These are phyloP conservation scores for Pachycephala philippinensis DNA, from an alignment of 2,113 vertebrate genomes.

Conservation along the genomic window DNA sequence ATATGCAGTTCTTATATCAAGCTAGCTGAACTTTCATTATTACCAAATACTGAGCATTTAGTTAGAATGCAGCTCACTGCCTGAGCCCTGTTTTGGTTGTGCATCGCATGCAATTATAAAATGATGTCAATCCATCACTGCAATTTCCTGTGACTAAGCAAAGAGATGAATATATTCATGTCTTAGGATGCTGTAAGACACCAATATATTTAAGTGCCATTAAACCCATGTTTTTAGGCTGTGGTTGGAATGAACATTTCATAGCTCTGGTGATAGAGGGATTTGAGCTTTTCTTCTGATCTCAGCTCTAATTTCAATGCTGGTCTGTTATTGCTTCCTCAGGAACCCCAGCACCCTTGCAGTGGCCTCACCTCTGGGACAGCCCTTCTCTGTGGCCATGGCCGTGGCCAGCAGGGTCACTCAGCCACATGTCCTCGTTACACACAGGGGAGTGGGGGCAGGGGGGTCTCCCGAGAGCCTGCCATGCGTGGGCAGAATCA, in stretches of 20 bases:
- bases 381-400: neutral
- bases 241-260: neutral
- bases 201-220: neutral
- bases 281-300: neutral
- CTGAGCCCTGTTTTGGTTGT: neutral
- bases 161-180: neutral
- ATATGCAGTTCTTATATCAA: neutral
- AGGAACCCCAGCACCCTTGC: neutral
- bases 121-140: constrained; percentile 8
- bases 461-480: neutral
- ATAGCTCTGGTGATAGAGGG: neutral
- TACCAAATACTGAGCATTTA: neutral
- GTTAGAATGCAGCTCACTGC: neutral
- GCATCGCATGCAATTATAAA: neutral
- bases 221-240: neutral
- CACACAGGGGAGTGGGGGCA: accelerated
- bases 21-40: neutral
- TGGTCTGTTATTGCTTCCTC: neutral
- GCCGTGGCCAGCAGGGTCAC: neutral
- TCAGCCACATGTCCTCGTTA: accelerated
- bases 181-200: neutral
- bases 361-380: neutral
- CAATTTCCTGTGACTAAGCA: neutral
- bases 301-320: neutral
- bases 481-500: accelerated